Evolutionary conservation across 1,140 invertebrate species (phyloP).

Genomic region (Berghia stephanieae): DNA sequence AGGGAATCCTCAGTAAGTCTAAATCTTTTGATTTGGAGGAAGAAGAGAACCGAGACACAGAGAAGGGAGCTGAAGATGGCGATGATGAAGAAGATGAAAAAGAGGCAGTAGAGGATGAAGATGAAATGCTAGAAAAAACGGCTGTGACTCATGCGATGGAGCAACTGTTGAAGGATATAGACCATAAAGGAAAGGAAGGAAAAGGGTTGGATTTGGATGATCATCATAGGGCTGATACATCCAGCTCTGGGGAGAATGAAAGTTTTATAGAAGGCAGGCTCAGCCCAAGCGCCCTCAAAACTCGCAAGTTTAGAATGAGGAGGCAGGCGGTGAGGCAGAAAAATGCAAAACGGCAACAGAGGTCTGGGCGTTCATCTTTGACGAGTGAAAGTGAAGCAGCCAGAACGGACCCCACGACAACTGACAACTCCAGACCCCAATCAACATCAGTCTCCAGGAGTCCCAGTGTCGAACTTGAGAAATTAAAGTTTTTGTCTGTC

Average conservation of each 20-base stretch:
- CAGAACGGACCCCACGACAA: slow-evolving; percentile 20
- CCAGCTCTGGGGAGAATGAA: slow-evolving; percentile 27
- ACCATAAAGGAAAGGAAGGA: slow-evolving; percentile 47
- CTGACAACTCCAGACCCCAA: slow-evolving; percentile 8
- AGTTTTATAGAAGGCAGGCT: slow-evolving; percentile 13
- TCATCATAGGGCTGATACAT: background rate
- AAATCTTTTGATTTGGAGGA: background rate
- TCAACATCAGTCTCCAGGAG: slow-evolving; percentile 20
- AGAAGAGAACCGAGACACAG: slow-evolving; percentile 47
- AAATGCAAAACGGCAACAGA: background rate
- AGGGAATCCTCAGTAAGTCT: background rate
- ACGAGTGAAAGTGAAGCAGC: slow-evolving; percentile 25
- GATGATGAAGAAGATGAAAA: slow-evolving; percentile 35
- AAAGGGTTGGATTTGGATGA: no score
- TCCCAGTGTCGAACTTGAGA: background rate
- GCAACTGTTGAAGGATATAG: slow-evolving; percentile 58
- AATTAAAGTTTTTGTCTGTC: no score
- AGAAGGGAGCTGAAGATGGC: slow-evolving; percentile 61
- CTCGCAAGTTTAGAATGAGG: background rate
- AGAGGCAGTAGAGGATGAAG: slow-evolving; percentile 40
- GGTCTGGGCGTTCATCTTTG: background rate
- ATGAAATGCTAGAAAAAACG: slow-evolving; percentile 59
- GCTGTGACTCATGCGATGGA: slow-evolving; percentile 54
- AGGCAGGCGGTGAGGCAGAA: background rate
- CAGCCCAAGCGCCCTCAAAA: background rate